Conservation (phyloP, 2,797 vertebrate genomes). For the Coregonus suidteri region DNA sequence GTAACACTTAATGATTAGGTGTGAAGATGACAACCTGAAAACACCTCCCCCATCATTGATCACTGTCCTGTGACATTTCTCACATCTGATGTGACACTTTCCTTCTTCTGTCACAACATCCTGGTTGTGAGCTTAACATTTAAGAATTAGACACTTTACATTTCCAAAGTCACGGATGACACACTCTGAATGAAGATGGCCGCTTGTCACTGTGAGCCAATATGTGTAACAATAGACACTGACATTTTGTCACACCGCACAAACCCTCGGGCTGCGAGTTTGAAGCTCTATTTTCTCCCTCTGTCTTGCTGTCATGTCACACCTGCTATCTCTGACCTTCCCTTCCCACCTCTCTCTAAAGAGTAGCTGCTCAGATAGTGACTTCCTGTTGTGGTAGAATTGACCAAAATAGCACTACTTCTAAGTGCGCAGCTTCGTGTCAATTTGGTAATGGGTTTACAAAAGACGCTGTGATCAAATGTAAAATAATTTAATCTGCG, state of each 20-base stretch:
- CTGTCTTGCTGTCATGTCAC: constrained; percentile 50
- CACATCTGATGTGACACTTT: constrained; percentile 17
- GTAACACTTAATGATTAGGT: too few relatives aligned
- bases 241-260: constrained; percentile 56
- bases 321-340: constrained; percentile 35
- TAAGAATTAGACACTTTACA: constrained; percentile 42
- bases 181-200: constrained; percentile 38
- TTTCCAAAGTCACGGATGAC: constrained; percentile 47
- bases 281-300: constrained; percentile 40
- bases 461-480: neutral
- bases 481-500: neutral
- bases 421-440: constrained; percentile 20
- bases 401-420: constrained; percentile 16
- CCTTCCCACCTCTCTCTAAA: constrained; percentile 21
- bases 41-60: neutral
- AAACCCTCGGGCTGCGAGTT: constrained; percentile 53
- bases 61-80: constrained; percentile 22
- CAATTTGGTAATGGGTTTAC: neutral
- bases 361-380: constrained; percentile 33
- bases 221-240: constrained; percentile 42
- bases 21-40: neutral
- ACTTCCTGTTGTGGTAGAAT: constrained; percentile 31
- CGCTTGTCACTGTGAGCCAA: constrained; percentile 50
- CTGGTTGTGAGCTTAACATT: constrained; percentile 24
- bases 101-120: constrained; percentile 6